phyloP scores from a whole-genome alignment of 1,140 invertebrate species.

The Olivierus martensii region DNA sequence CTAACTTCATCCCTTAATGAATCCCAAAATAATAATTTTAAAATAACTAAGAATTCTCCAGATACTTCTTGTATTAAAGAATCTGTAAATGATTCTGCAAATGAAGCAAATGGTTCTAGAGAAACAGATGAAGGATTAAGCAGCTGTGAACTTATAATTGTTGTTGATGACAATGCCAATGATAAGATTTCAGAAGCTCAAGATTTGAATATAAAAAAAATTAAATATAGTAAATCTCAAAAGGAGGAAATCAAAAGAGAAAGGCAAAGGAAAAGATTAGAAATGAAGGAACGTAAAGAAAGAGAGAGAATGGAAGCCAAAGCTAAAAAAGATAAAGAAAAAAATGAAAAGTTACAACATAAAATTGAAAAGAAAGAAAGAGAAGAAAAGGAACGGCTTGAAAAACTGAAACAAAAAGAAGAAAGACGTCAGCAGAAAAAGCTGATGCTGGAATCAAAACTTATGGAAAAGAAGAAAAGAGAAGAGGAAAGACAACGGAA shows the following conservation, averaged over 20 bases:
- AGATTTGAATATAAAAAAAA: no score
- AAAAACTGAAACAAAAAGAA: not conserved
- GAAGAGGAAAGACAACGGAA: conserved; percentile 42
- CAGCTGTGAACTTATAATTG: no score
- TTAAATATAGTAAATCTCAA: not conserved
- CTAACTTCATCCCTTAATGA: no score
- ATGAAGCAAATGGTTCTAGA: no score
- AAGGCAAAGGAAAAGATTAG: conserved; percentile 1
- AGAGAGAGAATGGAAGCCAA: conserved; percentile 14
- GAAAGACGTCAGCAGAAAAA: conserved; percentile 7
- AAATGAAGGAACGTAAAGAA: conserved; percentile 11
- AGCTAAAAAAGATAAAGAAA: conserved; percentile 5
- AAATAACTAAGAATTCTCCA: no score
- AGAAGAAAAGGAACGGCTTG: conserved; percentile 7
- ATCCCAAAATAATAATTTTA: no score
- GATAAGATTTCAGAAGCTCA: no score
- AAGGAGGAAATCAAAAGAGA: not conserved
- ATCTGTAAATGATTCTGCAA: no score
- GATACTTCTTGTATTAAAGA: no score
- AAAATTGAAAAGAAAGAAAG: conserved; percentile 4
- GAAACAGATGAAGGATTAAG: no score
- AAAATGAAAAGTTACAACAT: conserved; percentile 1
- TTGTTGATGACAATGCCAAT: no score
- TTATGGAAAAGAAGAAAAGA: conserved; percentile 24
- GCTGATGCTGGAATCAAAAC: not conserved